These are phyloP conservation scores for Callosobruchus maculatus DNA, from an alignment of 2,888 invertebrate species.

Conservation along the genomic window DNA sequence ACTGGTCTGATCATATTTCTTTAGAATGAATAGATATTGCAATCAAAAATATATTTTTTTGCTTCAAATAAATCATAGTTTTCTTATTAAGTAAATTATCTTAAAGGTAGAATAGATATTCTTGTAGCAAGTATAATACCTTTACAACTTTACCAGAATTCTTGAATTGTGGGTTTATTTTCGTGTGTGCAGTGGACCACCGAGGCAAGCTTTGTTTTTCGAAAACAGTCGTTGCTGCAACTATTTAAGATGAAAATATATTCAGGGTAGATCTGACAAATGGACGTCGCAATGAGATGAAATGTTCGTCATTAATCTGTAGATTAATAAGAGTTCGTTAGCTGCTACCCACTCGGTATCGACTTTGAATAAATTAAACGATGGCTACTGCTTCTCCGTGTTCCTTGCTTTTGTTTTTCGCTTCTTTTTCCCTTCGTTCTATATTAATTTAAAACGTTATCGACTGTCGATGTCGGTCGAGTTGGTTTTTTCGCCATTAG, in stretches of 20 bases:
- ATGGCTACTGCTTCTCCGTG: background rate
- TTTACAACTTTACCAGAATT: no score
- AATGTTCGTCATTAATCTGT: conserved; percentile 28
- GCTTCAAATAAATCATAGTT: no score
- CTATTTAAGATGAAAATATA: background rate
- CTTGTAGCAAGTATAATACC: no score
- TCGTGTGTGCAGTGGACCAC: no score
- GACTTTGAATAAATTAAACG: conserved; percentile 30
- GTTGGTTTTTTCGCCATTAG: background rate
- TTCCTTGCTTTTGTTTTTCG: background rate
- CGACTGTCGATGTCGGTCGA: background rate
- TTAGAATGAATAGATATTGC: no score
- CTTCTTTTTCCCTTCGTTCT: background rate
- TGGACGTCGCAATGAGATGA: conserved; percentile 26
- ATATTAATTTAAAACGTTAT: background rate
- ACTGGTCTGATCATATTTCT: no score
- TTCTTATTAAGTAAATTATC: no score
- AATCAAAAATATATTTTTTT: no score
- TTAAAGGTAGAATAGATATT: no score
- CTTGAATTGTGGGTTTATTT: no score
- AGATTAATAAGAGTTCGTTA: conserved; percentile 24
- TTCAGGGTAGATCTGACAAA: conserved; percentile 22
- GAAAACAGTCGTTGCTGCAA: background rate
- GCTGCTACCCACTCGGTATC: conserved; percentile 31
- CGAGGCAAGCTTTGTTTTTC: background rate